phyloP scores from a whole-genome alignment of 1,140 invertebrate species.

The Drosophila tsacasi region DNA sequence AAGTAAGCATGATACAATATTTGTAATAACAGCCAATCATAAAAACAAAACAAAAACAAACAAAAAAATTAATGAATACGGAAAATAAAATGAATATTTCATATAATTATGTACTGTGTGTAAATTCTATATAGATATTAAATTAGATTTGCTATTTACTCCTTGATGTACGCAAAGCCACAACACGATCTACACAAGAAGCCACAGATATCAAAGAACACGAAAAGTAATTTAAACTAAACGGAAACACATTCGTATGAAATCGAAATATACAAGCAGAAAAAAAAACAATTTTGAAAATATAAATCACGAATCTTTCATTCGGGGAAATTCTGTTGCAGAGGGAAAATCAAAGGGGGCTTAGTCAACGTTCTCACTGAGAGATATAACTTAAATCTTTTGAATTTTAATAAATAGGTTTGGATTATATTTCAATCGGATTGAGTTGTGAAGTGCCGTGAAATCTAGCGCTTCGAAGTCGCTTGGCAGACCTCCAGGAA shows the following conservation, averaged over 20 bases:
- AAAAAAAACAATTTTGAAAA: slow-evolving; percentile 51
- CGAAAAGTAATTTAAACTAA: slow-evolving; percentile 29
- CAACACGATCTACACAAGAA: slow-evolving; percentile 42
- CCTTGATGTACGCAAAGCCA: slow-evolving; percentile 47
- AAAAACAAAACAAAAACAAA: slow-evolving; percentile 29
- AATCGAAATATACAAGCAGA: slow-evolving; percentile 50
- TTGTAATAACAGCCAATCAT: slow-evolving; percentile 53
- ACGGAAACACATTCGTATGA: slow-evolving; percentile 46
- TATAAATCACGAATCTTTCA: slow-evolving; percentile 32
- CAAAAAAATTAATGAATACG: slow-evolving; percentile 33
- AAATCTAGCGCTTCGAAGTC: background rate
- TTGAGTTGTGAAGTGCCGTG: background rate
- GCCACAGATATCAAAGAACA: slow-evolving; percentile 53
- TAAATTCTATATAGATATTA: slow-evolving; percentile 56
- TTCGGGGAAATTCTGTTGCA: slow-evolving; percentile 4
- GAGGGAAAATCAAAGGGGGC: background rate
- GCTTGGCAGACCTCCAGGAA: background rate
- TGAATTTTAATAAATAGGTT: too few relatives aligned
- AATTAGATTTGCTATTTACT: slow-evolving; percentile 59
- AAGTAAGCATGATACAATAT: slow-evolving; percentile 52
- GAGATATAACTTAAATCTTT: background rate
- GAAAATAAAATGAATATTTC: slow-evolving; percentile 62
- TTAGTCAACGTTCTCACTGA: background rate
- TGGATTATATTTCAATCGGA: background rate
- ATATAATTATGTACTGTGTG: slow-evolving; percentile 63